phyloP scores from a whole-genome alignment of 2,888 invertebrate genomes.

The Neria commutata region DNA sequence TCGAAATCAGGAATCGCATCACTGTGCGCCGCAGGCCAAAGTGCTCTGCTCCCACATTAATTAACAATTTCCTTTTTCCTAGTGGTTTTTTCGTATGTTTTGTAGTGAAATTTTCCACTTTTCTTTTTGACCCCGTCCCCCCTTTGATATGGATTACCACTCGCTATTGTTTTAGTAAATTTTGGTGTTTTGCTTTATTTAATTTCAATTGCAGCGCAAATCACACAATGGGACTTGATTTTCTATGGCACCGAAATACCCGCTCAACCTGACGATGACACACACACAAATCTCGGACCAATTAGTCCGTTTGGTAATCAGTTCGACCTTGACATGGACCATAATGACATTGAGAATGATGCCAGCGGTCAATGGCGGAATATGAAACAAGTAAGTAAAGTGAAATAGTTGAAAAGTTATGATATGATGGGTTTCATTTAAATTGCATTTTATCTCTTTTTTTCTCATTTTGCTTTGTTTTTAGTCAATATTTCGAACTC shows the following conservation, averaged over 20 bases:
- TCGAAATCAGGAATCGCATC: too few species aligned
- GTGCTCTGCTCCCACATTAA: too few species aligned
- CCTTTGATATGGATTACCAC: neutral
- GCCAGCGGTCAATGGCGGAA: constrained; percentile 68
- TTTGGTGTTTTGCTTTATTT: constrained; percentile 18
- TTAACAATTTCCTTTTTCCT: too few species aligned
- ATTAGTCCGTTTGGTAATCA: constrained; percentile 57
- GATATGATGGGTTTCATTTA: too few species aligned
- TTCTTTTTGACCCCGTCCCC: neutral
- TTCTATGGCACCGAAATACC: constrained; percentile 79
- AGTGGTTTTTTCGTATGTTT: neutral
- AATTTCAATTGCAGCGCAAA: constrained; percentile 62
- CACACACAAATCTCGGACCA: constrained; percentile 48
- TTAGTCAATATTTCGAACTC: too few species aligned
- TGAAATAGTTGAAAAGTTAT: too few species aligned
- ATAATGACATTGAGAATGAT: constrained; percentile 68
- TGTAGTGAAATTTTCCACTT: constrained; percentile 5
- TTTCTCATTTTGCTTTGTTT: too few species aligned
- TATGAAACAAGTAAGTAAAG: constrained; percentile 69
- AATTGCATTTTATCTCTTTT: too few species aligned
- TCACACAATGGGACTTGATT: constrained; percentile 81
- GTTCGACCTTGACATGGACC: constrained; percentile 68
- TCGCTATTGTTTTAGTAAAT: neutral
- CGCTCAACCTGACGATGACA: constrained; percentile 64
- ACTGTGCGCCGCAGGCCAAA: too few species aligned